Evolutionary conservation across 2,113 vertebrate species (phyloP), one percentile per base, ranked within the genome.

Genomic region (Terrapene triunguis): DNA sequence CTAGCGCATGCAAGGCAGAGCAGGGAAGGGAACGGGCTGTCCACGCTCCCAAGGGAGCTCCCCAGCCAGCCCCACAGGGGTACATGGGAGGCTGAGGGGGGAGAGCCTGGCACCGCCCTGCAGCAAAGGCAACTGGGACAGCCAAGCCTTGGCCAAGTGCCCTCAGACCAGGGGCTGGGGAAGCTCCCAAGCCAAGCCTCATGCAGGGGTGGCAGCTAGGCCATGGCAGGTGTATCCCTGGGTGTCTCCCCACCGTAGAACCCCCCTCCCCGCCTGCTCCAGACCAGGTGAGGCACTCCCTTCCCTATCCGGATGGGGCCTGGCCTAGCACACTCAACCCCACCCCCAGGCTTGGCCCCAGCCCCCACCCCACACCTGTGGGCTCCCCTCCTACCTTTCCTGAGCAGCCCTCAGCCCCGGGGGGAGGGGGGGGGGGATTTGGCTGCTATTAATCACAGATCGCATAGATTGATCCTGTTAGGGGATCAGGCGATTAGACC

Each of bases 401-500:
- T 9, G 10, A 10, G 29, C 5, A 21, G 21, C 10, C 10, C 11
- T 16, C 16, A 44, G 54, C 59, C 50, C 17, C 2, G 16, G 44
- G 47, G 44, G 38, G 38, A 4, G 38, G 4, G 38, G 38, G 38
- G 38, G 3, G 38, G 42, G 88, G 87, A 84, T 81, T 57, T 82
- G 85, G 59, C 84, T 21, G n/a, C 87, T 65, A 47, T 93, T 93
- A 96, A 95, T 65, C 89, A 83, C 93, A 94, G 92, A 94, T 89
- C 89, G 89, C 79, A 79, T 92, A 82, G 65, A 91, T 82, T 94
- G 95, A 97, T 62, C 93, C 96, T 55, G 27, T 97, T 97, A 97
- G 83, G 91, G 87, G 97, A 97, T 97, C 96, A 85, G 90, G 95
- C 80, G 92, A 97, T 97, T 90, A 96, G 93, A 93, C 93, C 87